phyloP scores from a whole-genome alignment of 2,113 vertebrate species.

The Neolamprologus tretocephalus region DNA sequence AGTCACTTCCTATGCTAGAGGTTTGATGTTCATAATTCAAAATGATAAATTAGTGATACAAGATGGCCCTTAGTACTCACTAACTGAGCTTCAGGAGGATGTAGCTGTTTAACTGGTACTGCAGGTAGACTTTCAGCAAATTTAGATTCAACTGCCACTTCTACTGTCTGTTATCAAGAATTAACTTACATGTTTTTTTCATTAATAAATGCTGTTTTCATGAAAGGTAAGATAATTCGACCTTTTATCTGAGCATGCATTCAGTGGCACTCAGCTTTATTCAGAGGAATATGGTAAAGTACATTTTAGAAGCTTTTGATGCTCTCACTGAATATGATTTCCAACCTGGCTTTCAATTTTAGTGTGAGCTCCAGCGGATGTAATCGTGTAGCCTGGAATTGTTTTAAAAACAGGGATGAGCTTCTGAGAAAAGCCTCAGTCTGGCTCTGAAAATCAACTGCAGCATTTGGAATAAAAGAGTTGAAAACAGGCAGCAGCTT shows the following conservation, averaged over 20 bases:
- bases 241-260: not conserved
- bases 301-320: not conserved
- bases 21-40: not conserved
- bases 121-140: not conserved
- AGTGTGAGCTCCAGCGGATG: not conserved
- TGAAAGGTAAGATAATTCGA: not conserved
- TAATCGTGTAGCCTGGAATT: not conserved
- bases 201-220: not conserved
- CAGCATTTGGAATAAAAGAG: not conserved
- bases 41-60: not conserved
- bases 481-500: not conserved
- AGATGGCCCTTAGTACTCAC: not conserved
- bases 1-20: not conserved
- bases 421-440: not conserved
- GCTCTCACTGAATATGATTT: not conserved
- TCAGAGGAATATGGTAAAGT: not conserved
- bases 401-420: not conserved
- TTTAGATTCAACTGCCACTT: not conserved
- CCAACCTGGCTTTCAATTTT: not conserved
- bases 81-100: not conserved
- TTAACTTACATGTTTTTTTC: not conserved
- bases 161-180: not conserved
- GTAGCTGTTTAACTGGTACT: not conserved
- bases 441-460: not conserved
- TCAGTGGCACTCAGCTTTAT: not conserved